Evolutionary conservation across 2,888 invertebrate genomes (phyloP).

Genomic region (Coremacera marginata): DNA sequence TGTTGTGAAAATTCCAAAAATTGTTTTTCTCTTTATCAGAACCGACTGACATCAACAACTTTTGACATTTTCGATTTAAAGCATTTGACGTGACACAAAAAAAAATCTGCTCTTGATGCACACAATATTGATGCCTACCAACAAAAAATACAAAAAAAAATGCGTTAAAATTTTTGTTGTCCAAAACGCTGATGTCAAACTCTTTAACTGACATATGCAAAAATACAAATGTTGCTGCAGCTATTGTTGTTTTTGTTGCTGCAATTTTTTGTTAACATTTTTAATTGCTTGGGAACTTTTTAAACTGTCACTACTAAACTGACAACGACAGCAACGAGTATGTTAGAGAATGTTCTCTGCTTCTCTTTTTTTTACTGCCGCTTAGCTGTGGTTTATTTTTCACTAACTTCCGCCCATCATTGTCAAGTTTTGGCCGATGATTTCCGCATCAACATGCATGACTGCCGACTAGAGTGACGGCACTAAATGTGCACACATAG

Average conservation of each 20-base stretch:
- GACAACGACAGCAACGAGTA: not conserved
- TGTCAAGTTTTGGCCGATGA: slow-evolving; percentile 42
- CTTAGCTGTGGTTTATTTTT: not conserved
- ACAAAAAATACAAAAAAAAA: not conserved
- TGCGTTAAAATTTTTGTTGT: too few relatives aligned
- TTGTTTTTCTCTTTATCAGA: not conserved
- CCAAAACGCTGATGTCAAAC: not conserved
- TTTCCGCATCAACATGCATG: slow-evolving; percentile 37
- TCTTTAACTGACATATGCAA: not conserved
- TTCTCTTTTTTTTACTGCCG: not conserved
- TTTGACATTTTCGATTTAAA: slow-evolving; percentile 16
- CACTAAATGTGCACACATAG: not conserved
- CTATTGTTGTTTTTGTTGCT: not conserved
- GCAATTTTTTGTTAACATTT: not conserved
- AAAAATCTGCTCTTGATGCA: too few relatives aligned
- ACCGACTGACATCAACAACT: not conserved
- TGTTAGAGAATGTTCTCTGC: not conserved
- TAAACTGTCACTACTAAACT: not conserved
- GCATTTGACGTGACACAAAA: not conserved
- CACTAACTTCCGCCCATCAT: slow-evolving; percentile 38
- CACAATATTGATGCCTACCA: not conserved
- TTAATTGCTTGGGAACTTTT: not conserved
- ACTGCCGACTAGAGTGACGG: not conserved
- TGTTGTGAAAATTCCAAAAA: not conserved
- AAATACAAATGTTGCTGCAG: not conserved